These are phyloP conservation scores for Gnatocerus cornutus DNA, from an alignment of 2,888 invertebrate genomes.

Conservation along the genomic window DNA sequence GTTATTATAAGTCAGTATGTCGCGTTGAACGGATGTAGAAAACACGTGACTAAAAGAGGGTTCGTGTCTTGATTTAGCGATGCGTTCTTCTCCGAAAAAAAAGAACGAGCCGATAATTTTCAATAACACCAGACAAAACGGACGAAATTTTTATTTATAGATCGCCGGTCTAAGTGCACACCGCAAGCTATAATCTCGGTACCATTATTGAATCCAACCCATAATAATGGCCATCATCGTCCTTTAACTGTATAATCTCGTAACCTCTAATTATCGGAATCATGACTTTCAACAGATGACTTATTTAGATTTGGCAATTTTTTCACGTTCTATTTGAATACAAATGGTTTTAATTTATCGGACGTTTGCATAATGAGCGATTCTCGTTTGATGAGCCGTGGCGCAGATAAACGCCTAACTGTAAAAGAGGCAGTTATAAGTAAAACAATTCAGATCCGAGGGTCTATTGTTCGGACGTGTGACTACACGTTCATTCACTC, in stretches of 20 bases:
- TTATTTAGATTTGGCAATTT: conserved; percentile 44
- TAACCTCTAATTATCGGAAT: conserved; percentile 33
- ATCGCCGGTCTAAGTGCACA: conserved; percentile 28
- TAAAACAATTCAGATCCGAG: conserved; percentile 52
- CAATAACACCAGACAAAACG: conserved; percentile 42
- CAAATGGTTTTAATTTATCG: conserved; percentile 46
- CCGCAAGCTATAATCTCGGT: conserved; percentile 42
- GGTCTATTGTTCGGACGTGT: conserved; percentile 58
- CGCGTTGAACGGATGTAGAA: conserved; percentile 66
- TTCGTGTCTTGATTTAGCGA: conserved; percentile 65
- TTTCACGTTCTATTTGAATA: conserved; percentile 43
- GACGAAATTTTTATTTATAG: conserved; percentile 39
- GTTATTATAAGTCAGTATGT: conserved; percentile 71
- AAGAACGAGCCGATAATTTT: conserved; percentile 31
- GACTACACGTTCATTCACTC: conserved; percentile 59
- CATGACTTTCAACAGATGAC: conserved; percentile 44
- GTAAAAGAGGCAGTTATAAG: conserved; percentile 49
- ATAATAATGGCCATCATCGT: conserved; percentile 42
- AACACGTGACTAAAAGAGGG: conserved; percentile 66
- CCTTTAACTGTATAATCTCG: conserved; percentile 39
- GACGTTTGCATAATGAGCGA: conserved; percentile 45
- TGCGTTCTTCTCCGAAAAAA: conserved; percentile 51
- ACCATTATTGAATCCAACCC: conserved; percentile 41
- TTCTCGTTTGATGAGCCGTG: conserved; percentile 44
- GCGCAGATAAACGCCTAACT: conserved; percentile 49